phyloP scores from a whole-genome alignment of 2,797 vertebrate species.

The Atherinosoma microstoma region DNA sequence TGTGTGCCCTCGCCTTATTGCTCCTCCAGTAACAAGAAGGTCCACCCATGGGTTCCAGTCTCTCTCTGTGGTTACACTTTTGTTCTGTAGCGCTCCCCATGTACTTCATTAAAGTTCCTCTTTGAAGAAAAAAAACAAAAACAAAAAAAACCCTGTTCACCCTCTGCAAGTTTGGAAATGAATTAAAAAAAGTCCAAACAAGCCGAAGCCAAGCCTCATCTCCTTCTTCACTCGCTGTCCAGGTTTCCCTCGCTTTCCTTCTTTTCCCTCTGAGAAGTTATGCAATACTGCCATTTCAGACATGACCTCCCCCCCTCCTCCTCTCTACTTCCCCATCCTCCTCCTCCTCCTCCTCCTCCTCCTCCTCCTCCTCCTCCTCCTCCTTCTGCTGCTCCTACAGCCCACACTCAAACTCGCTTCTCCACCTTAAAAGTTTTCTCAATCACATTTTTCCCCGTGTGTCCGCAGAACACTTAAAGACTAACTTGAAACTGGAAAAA shows the following conservation, averaged over 20 bases:
- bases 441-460: neutral
- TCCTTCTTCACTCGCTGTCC: conserved; percentile 45
- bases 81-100: neutral
- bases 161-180: conserved; percentile 20
- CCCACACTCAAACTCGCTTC: conserved; percentile 30
- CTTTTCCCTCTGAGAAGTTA: conserved; percentile 69
- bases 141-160: conserved; percentile 9
- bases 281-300: conserved; percentile 77
- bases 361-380: neutral
- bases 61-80: conserved; percentile 32
- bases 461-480: neutral
- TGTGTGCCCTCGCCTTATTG: conserved; percentile 53
- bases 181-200: conserved; percentile 25
- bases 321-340: conserved; percentile 10
- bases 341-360: neutral
- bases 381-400: conserved; percentile 7
- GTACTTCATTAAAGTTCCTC: neutral
- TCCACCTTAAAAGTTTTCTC: conserved; percentile 31
- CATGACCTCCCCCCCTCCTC: conserved; percentile 63
- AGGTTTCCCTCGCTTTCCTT: conserved; percentile 61
- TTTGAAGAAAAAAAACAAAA: neutral
- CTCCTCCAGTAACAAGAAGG: conserved; percentile 59
- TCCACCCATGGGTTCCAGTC: conserved; percentile 53
- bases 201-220: conserved; percentile 31
- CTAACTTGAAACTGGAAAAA: conserved; percentile 1